These are phyloP conservation scores for Caenorhabditis afra DNA, from an alignment of 2,888 invertebrate genomes.

Conservation along the genomic window DNA sequence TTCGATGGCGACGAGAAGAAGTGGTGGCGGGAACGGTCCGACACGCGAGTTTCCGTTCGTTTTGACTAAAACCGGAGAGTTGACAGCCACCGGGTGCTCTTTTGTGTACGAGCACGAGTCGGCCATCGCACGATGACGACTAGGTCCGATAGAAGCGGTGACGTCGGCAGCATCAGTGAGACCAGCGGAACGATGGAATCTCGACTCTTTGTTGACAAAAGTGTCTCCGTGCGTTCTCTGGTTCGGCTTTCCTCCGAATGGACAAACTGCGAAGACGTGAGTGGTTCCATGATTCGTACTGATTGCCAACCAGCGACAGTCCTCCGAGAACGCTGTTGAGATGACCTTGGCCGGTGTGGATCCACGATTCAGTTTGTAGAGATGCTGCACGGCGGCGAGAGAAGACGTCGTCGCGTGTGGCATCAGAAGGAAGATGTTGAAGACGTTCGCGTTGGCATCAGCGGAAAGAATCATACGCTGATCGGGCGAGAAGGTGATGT, in stretches of 20 bases:
- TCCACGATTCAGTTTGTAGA: slow-evolving; percentile 94
- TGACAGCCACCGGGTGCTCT: slow-evolving; percentile 48
- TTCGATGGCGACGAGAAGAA: slow-evolving; percentile 88
- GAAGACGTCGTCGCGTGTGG: slow-evolving; percentile 91
- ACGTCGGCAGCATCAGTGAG: slow-evolving; percentile 83
- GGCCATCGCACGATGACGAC: slow-evolving; percentile 42
- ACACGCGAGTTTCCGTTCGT: slow-evolving; percentile 87
- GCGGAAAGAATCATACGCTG: slow-evolving; percentile 81
- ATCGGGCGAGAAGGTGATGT: slow-evolving; percentile 66
- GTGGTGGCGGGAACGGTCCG: slow-evolving; percentile 92
- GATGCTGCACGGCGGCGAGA: slow-evolving; percentile 88
- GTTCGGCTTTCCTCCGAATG: slow-evolving; percentile 89
- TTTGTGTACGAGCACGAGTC: slow-evolving; percentile 44
- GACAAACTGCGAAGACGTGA: slow-evolving; percentile 96
- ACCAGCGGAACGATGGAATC: slow-evolving; percentile 95
- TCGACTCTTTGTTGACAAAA: slow-evolving; percentile 88
- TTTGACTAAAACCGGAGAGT: slow-evolving; percentile 23
- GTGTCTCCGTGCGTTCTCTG: slow-evolving; percentile 95
- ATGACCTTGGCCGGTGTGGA: slow-evolving; percentile 94
- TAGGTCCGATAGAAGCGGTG: slow-evolving; percentile 48
- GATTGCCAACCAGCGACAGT: slow-evolving; percentile 92
- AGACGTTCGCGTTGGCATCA: slow-evolving; percentile 83
- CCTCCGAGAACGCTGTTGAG: slow-evolving; percentile 53
- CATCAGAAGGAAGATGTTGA: slow-evolving; percentile 94
- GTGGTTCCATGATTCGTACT: slow-evolving; percentile 94